Conservation (phyloP, 2,888 invertebrate species). For the Myopa testacea region DNA sequence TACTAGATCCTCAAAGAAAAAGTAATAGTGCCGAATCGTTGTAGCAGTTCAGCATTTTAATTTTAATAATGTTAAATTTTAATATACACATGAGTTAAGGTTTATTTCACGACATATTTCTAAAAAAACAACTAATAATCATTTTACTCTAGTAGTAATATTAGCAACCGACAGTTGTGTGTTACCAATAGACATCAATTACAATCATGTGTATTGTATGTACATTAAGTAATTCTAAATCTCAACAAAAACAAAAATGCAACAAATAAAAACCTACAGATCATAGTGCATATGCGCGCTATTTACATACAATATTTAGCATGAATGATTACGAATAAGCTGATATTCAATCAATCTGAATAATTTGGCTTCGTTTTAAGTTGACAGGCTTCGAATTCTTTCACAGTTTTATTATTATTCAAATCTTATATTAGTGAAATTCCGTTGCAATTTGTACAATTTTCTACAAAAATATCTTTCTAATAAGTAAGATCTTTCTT, state of each 20-base stretch:
- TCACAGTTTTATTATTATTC: too few species aligned
- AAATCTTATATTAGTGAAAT: too few species aligned
- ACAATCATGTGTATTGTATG: slow-evolving; percentile 22
- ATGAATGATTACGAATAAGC: too few species aligned
- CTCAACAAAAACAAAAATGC: neutral
- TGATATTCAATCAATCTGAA: too few species aligned
- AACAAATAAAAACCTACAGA: neutral
- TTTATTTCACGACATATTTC: neutral
- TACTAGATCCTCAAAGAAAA: slow-evolving; percentile 52
- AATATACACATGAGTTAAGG: neutral
- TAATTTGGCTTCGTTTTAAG: too few species aligned
- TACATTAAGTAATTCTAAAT: neutral
- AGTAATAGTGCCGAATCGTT: slow-evolving; percentile 42
- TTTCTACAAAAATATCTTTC: too few species aligned
- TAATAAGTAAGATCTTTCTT: too few species aligned
- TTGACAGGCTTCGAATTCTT: too few species aligned
- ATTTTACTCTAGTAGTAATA: neutral
- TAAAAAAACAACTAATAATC: neutral
- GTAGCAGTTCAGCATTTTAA: neutral
- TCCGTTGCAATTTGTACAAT: too few species aligned
- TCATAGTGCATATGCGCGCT: neutral
- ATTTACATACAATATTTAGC: neutral
- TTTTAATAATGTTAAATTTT: neutral
- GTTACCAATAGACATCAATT: slow-evolving; percentile 5
- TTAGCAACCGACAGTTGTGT: slow-evolving; percentile 8